Conservation (phyloP, 2,888 invertebrate species). For the Nephrocerus scutellatus region DNA sequence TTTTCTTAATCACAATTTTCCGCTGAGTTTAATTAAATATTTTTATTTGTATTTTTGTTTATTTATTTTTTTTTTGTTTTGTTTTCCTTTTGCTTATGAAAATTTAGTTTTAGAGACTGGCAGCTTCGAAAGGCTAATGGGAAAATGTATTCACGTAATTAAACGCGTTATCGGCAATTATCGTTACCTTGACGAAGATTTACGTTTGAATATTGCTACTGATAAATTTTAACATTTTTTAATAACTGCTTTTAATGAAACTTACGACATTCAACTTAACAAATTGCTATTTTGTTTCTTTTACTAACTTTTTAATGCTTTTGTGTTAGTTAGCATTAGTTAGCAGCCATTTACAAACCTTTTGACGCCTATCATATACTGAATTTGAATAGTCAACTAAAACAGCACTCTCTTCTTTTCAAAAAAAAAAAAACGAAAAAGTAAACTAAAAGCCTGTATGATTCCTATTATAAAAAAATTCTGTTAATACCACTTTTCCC, state of each 20-base stretch:
- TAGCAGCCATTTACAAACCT: too few relatives aligned
- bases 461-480: too few relatives aligned
- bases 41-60: slow-evolving; percentile 9
- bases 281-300: slow-evolving; percentile 7
- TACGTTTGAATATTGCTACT: slow-evolving; percentile 40
- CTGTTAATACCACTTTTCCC: too few relatives aligned
- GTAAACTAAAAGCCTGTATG: too few relatives aligned
- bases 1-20: slow-evolving; percentile 22
- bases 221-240: slow-evolving; percentile 18
- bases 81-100: slow-evolving; percentile 15
- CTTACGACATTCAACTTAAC: background rate
- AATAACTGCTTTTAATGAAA: slow-evolving; percentile 13
- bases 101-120: slow-evolving; percentile 45
- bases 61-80: slow-evolving; percentile 15
- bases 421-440: too few relatives aligned
- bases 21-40: slow-evolving; percentile 10
- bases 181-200: slow-evolving; percentile 44
- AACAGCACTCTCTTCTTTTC: too few relatives aligned
- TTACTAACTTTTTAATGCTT: too few relatives aligned
- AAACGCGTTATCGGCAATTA: slow-evolving; percentile 43
- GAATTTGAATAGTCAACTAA: too few relatives aligned
- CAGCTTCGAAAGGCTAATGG: slow-evolving; percentile 45
- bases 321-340: too few relatives aligned
- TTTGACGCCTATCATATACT: too few relatives aligned
- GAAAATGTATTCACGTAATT: slow-evolving; percentile 40